phyloP scores from a whole-genome alignment of 2,797 vertebrate species.

The Syngnathus acus region DNA sequence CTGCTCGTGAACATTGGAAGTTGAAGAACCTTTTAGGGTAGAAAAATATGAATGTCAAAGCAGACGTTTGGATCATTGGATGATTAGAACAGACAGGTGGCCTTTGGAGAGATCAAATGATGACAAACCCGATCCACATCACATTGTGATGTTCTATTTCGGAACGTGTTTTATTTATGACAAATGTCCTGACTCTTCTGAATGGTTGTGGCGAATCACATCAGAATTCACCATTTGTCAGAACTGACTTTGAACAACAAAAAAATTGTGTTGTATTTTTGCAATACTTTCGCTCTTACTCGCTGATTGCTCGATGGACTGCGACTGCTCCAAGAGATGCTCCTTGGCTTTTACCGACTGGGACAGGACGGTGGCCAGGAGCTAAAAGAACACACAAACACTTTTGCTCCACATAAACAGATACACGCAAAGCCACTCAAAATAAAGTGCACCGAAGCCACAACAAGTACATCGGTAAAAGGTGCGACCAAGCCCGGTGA shows the following conservation, averaged over 20 bases:
- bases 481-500: background rate
- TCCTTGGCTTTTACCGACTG: constrained; percentile 94
- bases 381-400: constrained; percentile 64
- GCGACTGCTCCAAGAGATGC: constrained; percentile 82
- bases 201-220: background rate
- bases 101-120: constrained; percentile 1
- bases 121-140: background rate
- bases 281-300: constrained; percentile 62
- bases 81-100: constrained; percentile 2
- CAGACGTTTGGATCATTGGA: background rate
- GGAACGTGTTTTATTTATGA: background rate
- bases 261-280: background rate
- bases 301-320: constrained; percentile 79
- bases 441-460: background rate
- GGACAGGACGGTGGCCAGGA: constrained; percentile 90
- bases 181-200: background rate
- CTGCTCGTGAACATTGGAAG: constrained; percentile 46
- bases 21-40: constrained; percentile 40
- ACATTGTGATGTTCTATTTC: background rate
- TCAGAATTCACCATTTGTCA: background rate
- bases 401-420: background rate
- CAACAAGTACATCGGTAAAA: background rate
- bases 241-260: background rate
- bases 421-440: background rate
- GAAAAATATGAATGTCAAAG: background rate